These are phyloP conservation scores for Xanthorhoe designata DNA, from an alignment of 2,888 invertebrate species.

Conservation along the genomic window DNA sequence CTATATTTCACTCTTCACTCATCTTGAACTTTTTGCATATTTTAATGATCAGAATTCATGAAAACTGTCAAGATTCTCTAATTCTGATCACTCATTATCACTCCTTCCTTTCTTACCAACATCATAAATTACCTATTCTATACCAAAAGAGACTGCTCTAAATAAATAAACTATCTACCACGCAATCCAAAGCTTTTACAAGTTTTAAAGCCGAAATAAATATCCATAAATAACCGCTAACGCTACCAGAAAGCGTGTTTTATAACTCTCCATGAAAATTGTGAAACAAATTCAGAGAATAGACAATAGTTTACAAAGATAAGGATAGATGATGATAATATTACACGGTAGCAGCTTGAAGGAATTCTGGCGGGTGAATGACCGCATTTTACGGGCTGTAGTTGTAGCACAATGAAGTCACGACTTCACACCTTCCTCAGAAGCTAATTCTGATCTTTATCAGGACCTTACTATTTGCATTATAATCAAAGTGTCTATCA, in stretches of 20 bases:
- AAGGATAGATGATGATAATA: conserved; percentile 57
- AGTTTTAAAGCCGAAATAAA: conserved; percentile 4
- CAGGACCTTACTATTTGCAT: background rate
- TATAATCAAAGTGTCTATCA: background rate
- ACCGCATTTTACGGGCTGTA: conserved; percentile 53
- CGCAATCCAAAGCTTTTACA: background rate
- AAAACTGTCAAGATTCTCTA: too few relatives aligned
- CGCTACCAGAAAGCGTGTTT: background rate
- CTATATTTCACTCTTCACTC: background rate
- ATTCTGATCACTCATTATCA: too few relatives aligned
- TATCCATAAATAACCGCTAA: conserved; percentile 4
- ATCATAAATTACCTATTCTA: too few relatives aligned
- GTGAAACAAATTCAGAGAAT: conserved; percentile 45
- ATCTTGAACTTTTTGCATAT: too few relatives aligned
- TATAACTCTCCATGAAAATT: conserved; percentile 43
- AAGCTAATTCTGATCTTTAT: conserved; percentile 30
- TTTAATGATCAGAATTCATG: too few relatives aligned
- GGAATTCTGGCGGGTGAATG: conserved; percentile 61
- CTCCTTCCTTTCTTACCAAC: too few relatives aligned
- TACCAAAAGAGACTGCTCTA: too few relatives aligned
- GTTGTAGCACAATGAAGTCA: conserved; percentile 47
- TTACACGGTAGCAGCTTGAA: conserved; percentile 45
- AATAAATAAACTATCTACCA: background rate
- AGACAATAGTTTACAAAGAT: conserved; percentile 44
- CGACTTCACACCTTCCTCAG: conserved; percentile 45